These are phyloP conservation scores for Erannis defoliaria DNA, from an alignment of 2,888 invertebrate species.

Conservation along the genomic window DNA sequence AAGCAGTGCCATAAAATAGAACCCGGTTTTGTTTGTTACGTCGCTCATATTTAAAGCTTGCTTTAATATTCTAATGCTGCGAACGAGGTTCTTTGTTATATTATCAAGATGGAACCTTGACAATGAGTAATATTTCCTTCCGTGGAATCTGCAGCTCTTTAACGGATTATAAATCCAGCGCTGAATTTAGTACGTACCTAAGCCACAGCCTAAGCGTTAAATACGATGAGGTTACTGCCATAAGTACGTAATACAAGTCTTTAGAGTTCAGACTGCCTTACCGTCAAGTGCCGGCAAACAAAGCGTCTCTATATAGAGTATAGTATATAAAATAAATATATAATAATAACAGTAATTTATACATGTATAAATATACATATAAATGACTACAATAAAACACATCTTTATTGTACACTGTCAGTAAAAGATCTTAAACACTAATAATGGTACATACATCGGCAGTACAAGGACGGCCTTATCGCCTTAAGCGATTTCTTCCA, in stretches of 20 bases:
- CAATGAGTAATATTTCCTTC: slow-evolving; percentile 69
- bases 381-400: too few relatives aligned
- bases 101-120: slow-evolving; percentile 60
- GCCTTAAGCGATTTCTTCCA: too few relatives aligned
- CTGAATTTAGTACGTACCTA: neutral
- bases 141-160: slow-evolving; percentile 62
- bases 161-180: slow-evolving; percentile 62
- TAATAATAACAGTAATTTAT: too few relatives aligned
- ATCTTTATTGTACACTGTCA: too few relatives aligned
- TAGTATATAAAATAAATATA: too few relatives aligned
- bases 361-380: too few relatives aligned
- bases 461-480: too few relatives aligned
- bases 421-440: too few relatives aligned
- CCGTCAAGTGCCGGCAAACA: neutral
- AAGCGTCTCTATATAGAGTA: neutral
- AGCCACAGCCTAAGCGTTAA: slow-evolving; percentile 10
- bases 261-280: too few relatives aligned
- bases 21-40: slow-evolving; percentile 43
- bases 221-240: slow-evolving; percentile 17
- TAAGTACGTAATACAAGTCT: neutral
- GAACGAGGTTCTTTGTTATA: slow-evolving; percentile 55
- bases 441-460: too few relatives aligned
- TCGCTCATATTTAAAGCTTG: slow-evolving; percentile 49
- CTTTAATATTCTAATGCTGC: slow-evolving; percentile 52
- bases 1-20: slow-evolving; percentile 44